These are phyloP conservation scores for Limnothrissa miodon DNA, from an alignment of 2,113 vertebrate species.

Conservation along the genomic window DNA sequence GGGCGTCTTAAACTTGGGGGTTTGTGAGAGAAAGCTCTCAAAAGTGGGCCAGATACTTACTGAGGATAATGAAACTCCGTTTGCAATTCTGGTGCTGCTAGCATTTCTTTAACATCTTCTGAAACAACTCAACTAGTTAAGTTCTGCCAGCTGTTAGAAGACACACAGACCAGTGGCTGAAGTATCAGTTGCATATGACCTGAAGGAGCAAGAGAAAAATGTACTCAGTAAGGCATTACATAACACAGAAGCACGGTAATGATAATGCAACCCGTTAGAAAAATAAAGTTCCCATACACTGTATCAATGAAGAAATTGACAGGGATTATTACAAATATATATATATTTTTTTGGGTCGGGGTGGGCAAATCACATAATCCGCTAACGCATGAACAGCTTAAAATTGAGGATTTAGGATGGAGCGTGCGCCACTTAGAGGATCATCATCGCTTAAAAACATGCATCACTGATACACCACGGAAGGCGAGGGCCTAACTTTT, in stretches of 20 bases:
- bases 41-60: slow-evolving; percentile 78
- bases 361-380: not conserved
- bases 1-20: not conserved
- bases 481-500: no score
- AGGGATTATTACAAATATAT: not conserved
- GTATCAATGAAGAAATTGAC: not conserved
- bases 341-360: no score
- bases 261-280: not conserved
- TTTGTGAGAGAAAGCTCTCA: slow-evolving; percentile 48
- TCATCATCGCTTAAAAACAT: not conserved
- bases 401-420: not conserved
- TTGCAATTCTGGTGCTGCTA: slow-evolving; percentile 98
- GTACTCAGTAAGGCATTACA: not conserved
- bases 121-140: slow-evolving; percentile 79
- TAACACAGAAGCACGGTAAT: not conserved
- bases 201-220: slow-evolving; percentile 2
- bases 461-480: not conserved
- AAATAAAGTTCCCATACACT: not conserved
- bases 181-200: slow-evolving; percentile 38
- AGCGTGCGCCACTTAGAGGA: not conserved
- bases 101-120: slow-evolving; percentile 99
- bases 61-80: slow-evolving; percentile 92
- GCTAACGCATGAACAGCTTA: not conserved
- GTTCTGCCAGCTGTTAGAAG: slow-evolving; percentile 49
- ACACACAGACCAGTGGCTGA: slow-evolving; percentile 7